Percentiles rank a stretch among this genome's conserved stretches.
phyloP scores from a whole-genome alignment of 2,888 invertebrate genomes.

The Drosophila meridiana region DNA sequence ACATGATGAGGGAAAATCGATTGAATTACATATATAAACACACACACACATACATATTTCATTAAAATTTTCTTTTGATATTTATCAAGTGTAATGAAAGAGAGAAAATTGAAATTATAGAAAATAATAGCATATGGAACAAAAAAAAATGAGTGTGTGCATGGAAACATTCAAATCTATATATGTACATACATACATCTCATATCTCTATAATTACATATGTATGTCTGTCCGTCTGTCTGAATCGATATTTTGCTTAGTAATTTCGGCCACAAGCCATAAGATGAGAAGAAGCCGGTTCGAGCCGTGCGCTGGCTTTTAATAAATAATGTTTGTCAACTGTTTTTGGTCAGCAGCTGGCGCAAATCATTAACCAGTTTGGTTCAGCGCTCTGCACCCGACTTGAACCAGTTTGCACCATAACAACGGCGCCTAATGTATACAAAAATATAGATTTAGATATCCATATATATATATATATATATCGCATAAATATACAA shows the following conservation, averaged over 20 bases:
- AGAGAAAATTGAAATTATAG: constrained; percentile 5
- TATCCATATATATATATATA: too few relatives aligned
- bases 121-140: constrained; percentile 8
- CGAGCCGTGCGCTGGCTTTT: constrained; percentile 18
- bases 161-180: neutral
- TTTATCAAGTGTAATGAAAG: constrained; percentile 4
- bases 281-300: constrained; percentile 17
- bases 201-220: neutral
- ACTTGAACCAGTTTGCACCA: constrained; percentile 41
- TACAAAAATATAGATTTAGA: neutral
- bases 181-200: neutral
- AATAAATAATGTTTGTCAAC: constrained; percentile 34
- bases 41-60: neutral
- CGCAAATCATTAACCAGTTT: constrained; percentile 44
- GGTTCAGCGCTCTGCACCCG: constrained; percentile 20
- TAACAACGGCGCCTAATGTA: neutral
- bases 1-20: neutral
- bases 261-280: neutral
- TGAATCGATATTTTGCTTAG: constrained; percentile 12
- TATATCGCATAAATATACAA: neutral
- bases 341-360: constrained; percentile 30
- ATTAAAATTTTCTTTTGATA: neutral
- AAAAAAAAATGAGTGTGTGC: neutral
- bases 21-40: neutral
- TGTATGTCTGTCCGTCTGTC: neutral